Evolutionary conservation across 2,113 vertebrate species (phyloP).

Genomic region (Stercorarius parasiticus): DNA sequence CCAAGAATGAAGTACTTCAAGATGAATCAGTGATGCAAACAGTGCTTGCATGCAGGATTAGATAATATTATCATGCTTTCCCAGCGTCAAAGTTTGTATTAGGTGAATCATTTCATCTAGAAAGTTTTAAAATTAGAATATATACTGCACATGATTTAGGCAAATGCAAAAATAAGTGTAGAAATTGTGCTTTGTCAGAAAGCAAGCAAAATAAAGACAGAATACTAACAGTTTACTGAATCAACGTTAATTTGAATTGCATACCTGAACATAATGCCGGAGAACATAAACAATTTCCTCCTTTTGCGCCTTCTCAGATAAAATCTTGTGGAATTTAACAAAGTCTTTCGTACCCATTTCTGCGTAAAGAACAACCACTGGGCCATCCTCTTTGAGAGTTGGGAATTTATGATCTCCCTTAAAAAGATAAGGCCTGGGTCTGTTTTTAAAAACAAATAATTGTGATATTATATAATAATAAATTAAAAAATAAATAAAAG

Average conservation of each 20-base stretch:
- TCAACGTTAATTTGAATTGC: constrained; percentile 3
- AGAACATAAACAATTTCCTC: constrained; percentile 88
- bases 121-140: not conserved
- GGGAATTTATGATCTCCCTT: constrained; percentile 91
- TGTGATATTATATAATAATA: not conserved
- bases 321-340: constrained; percentile 84
- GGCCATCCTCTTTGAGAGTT: constrained; percentile 76
- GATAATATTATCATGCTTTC: not conserved
- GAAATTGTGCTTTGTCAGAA: not conserved
- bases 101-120: not conserved
- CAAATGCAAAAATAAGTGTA: not conserved
- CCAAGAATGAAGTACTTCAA: not conserved
- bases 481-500: not conserved
- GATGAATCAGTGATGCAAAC: not conserved
- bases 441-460: constrained; percentile 71
- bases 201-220: not conserved
- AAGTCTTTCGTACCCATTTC: constrained; percentile 94
- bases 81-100: not conserved
- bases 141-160: not conserved
- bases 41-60: not conserved
- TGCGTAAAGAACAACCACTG: constrained; percentile 91
- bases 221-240: not conserved
- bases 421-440: constrained; percentile 88
- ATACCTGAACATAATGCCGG: constrained; percentile 91
- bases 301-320: constrained; percentile 82